Evolutionary conservation across 1,140 invertebrate species (phyloP).

Genomic region (Trichoplusia ni): DNA sequence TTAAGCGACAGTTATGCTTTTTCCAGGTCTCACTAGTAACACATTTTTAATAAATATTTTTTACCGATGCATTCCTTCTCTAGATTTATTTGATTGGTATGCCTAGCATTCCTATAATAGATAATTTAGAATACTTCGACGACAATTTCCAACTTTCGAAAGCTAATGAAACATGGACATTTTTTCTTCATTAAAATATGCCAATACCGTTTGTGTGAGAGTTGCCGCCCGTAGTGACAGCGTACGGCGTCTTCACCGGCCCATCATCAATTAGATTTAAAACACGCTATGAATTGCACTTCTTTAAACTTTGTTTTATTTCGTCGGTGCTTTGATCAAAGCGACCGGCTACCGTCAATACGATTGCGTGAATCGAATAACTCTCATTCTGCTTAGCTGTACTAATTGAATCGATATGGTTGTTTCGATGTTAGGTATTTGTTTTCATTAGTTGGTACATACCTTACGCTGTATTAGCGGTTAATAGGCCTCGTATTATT

Average conservation of each 20-base stretch:
- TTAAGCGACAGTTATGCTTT: not conserved
- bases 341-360: slow-evolving; percentile 35
- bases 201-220: slow-evolving; percentile 36
- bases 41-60: slow-evolving; percentile 14
- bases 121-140: slow-evolving; percentile 46
- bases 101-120: slow-evolving; percentile 39
- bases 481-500: slow-evolving; percentile 14
- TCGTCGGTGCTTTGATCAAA: slow-evolving; percentile 41
- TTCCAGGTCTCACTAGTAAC: not conserved
- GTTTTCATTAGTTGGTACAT: slow-evolving; percentile 45
- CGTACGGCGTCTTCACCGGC: slow-evolving; percentile 12
- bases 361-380: slow-evolving; percentile 44
- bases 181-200: slow-evolving; percentile 33
- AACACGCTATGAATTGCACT: slow-evolving; percentile 45
- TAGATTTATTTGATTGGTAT: slow-evolving; percentile 31
- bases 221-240: slow-evolving; percentile 28
- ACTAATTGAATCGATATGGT: slow-evolving; percentile 51
- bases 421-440: slow-evolving; percentile 44
- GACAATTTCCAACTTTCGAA: slow-evolving; percentile 50
- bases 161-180: slow-evolving; percentile 33
- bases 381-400: slow-evolving; percentile 42
- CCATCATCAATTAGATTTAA: slow-evolving; percentile 48
- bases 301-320: slow-evolving; percentile 42
- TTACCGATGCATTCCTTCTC: not conserved
- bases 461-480: slow-evolving; percentile 22